These are phyloP conservation scores for Chaenogobius annularis DNA, from an alignment of 2,113 vertebrate genomes.

Conservation along the genomic window DNA sequence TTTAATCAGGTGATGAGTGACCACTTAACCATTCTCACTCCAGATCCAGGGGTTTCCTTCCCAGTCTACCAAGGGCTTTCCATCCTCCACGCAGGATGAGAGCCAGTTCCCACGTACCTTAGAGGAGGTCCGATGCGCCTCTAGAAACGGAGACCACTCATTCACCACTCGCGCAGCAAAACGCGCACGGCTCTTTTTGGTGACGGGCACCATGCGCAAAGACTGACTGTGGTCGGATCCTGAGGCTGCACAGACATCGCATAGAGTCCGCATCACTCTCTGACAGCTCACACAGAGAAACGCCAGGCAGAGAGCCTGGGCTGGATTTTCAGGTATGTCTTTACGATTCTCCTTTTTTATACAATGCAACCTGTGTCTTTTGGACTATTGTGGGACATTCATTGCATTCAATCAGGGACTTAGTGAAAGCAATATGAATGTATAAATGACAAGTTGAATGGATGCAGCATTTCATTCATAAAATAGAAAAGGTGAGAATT, in stretches of 20 bases:
- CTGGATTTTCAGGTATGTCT: constrained; percentile 69
- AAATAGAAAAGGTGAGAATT: constrained; percentile 23
- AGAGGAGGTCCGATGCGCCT: constrained; percentile 43
- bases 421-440: not conserved
- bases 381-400: constrained; percentile 14
- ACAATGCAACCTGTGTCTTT: constrained; percentile 22
- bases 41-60: constrained; percentile 76
- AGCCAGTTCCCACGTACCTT: constrained; percentile 58
- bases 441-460: constrained; percentile 55
- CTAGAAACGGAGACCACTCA: constrained; percentile 38
- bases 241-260: constrained; percentile 50
- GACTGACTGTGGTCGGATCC: constrained; percentile 49
- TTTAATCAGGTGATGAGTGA: constrained; percentile 54
- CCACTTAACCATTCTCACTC: constrained; percentile 62
- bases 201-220: constrained; percentile 69
- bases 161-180: constrained; percentile 32
- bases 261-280: constrained; percentile 65
- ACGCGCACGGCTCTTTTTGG: constrained; percentile 21
- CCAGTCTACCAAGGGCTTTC: constrained; percentile 74
- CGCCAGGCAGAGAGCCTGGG: constrained; percentile 16
- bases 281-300: constrained; percentile 51
- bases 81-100: constrained; percentile 53
- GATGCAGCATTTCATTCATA: constrained; percentile 65
- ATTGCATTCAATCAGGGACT: constrained; percentile 28
- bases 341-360: constrained; percentile 16